Percentiles rank a stretch among this genome's conserved stretches.
Conservation (phyloP, 2,113 vertebrate genomes). For the Anser cygnoides region DNA sequence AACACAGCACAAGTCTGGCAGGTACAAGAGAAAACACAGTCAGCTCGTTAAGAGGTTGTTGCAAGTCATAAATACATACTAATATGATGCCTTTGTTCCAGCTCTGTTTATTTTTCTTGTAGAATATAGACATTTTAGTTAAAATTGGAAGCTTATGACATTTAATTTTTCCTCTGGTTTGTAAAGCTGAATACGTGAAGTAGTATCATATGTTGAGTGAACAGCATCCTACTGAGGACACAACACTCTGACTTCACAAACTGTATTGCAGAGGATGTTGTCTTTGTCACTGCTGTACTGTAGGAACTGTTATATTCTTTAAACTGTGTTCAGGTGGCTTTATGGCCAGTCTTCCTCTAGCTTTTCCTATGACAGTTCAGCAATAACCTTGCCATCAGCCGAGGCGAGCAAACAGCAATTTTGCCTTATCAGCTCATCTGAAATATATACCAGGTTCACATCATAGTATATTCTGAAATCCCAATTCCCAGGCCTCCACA, state of each 20-base stretch:
- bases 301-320: not conserved
- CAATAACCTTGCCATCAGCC: fast-evolving
- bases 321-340: not conserved
- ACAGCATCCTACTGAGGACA: not conserved
- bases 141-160: not conserved
- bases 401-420: not conserved
- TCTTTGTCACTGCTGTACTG: not conserved
- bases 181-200: not conserved
- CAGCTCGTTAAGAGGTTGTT: not conserved
- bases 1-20: not conserved
- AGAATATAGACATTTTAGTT: not conserved
- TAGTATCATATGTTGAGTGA: not conserved
- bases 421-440: not conserved
- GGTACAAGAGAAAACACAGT: not conserved
- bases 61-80: not conserved
- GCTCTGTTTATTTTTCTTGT: not conserved
- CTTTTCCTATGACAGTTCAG: not conserved
- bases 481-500: not conserved
- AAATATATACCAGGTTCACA: not conserved
- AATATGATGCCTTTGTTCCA: not conserved
- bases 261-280: not conserved
- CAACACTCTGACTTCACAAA: not conserved
- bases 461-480: not conserved
- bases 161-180: not conserved
- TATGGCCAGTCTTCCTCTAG: not conserved